Percentiles rank a stretch among this genome's conserved stretches.
Evolutionary conservation across 1,140 invertebrate genomes (phyloP).

Genomic region (Drosophila athabasca): DNA sequence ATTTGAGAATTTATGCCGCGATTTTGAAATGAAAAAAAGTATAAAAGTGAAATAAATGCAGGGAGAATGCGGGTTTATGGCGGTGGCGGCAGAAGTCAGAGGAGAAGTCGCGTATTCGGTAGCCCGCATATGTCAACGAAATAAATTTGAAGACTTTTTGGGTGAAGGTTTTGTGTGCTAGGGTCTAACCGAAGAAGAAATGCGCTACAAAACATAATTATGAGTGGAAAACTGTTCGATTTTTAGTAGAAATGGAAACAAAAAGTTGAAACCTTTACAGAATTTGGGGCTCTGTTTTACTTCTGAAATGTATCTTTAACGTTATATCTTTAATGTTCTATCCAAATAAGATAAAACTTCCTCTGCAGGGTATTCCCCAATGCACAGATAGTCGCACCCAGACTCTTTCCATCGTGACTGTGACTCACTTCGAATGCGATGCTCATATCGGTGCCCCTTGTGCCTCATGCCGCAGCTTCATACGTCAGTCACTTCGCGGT

Average conservation of each 20-base stretch:
- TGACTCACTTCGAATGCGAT: conserved; percentile 41
- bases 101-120: conserved; percentile 45
- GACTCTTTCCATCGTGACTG: background rate
- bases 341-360: background rate
- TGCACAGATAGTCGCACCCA: no score
- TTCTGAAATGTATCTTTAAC: background rate
- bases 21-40: conserved; percentile 48
- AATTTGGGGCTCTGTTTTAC: background rate
- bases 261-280: no score
- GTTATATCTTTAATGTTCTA: no score
- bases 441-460: conserved; percentile 13
- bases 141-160: conserved; percentile 36
- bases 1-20: conserved; percentile 72
- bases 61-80: conserved; percentile 17
- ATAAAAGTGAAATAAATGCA: conserved; percentile 62
- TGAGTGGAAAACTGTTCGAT: no score
- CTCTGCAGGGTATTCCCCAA: conserved; percentile 31
- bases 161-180: background rate
- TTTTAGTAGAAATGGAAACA: no score
- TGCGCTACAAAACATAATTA: background rate
- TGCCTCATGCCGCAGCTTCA: background rate
- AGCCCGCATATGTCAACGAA: conserved; percentile 45
- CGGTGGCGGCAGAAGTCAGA: conserved; percentile 40
- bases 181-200: background rate
- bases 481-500: conserved; percentile 2